Evolutionary conservation across 2,888 invertebrate genomes (phyloP).

Genomic region (Abrostola triplasia): DNA sequence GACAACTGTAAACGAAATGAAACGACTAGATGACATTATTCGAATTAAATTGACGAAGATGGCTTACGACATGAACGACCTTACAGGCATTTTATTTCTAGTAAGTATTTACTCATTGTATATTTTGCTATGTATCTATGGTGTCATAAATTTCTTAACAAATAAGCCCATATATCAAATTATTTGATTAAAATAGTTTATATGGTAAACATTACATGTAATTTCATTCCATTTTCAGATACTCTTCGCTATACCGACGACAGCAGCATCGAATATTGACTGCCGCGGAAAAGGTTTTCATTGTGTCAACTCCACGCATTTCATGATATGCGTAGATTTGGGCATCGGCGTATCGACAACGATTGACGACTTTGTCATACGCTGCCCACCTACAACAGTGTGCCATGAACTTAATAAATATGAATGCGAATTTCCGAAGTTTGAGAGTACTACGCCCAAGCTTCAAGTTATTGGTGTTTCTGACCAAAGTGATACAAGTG

Average conservation of each 20-base stretch:
- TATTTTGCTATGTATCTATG: conserved; percentile 1
- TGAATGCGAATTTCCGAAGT: conserved; percentile 76
- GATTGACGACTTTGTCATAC: conserved; percentile 76
- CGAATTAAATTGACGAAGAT: conserved; percentile 59
- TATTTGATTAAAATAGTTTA: background rate
- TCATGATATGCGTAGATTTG: conserved; percentile 84
- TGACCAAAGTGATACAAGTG: conserved; percentile 36
- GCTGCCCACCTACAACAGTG: conserved; percentile 75
- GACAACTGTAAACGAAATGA: conserved; percentile 64
- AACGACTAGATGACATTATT: conserved; percentile 63
- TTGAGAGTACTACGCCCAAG: conserved; percentile 26
- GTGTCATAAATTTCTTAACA: background rate
- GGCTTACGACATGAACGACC: conserved; percentile 70
- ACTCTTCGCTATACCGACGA: conserved; percentile 61
- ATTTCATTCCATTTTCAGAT: conserved; percentile 66
- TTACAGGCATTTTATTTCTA: conserved; percentile 66
- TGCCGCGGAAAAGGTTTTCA: conserved; percentile 84
- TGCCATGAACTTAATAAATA: conserved; percentile 72
- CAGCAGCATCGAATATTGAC: conserved; percentile 71
- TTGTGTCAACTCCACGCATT: conserved; percentile 83
- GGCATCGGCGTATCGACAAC: conserved; percentile 79
- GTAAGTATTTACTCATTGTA: conserved; percentile 60
- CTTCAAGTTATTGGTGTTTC: conserved; percentile 30
- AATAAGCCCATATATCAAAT: background rate
- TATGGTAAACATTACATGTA: background rate